Evolutionary conservation across 1,140 invertebrate species (phyloP).

Genomic region (Brachionus asplanchnoidis): DNA sequence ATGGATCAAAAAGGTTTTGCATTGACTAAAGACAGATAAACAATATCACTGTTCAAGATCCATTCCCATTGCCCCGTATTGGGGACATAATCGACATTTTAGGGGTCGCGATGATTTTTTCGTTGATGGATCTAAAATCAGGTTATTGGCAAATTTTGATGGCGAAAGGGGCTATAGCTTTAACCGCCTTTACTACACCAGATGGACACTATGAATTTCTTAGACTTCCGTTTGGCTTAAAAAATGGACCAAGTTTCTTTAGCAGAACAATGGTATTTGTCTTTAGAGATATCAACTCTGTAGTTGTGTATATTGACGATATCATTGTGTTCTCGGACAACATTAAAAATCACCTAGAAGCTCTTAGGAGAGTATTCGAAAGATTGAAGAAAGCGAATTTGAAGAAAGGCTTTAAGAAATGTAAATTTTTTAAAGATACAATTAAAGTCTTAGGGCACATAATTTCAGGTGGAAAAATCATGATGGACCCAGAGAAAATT

Average conservation of each 20-base stretch:
- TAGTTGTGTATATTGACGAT: conserved; percentile 20
- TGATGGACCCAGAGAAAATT: conserved; percentile 48
- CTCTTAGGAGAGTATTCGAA: conserved; percentile 7
- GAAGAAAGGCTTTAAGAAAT: conserved; percentile 34
- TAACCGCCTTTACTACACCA: not conserved
- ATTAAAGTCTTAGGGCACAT: too few species aligned
- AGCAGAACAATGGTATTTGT: conserved; percentile 48
- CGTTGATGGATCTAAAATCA: not conserved
- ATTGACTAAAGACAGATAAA: conserved; percentile 55
- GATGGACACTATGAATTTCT: conserved; percentile 22
- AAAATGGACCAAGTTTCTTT: conserved; percentile 44
- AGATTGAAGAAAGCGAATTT: conserved; percentile 5
- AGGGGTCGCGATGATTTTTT: not conserved
- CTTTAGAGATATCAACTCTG: conserved; percentile 13
- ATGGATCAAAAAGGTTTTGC: conserved; percentile 54
- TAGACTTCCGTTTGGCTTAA: conserved; percentile 44
- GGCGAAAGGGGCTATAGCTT: not conserved
- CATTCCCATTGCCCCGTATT: not conserved
- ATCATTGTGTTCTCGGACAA: conserved; percentile 9
- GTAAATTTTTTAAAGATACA: not conserved
- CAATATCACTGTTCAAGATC: not conserved
- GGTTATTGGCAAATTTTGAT: conserved; percentile 4
- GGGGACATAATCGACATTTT: not conserved
- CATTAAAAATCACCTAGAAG: not conserved
- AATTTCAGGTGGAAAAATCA: too few species aligned